Evolutionary conservation across 2,113 vertebrate species (phyloP).

Genomic region (Todiramphus saurophagus): DNA sequence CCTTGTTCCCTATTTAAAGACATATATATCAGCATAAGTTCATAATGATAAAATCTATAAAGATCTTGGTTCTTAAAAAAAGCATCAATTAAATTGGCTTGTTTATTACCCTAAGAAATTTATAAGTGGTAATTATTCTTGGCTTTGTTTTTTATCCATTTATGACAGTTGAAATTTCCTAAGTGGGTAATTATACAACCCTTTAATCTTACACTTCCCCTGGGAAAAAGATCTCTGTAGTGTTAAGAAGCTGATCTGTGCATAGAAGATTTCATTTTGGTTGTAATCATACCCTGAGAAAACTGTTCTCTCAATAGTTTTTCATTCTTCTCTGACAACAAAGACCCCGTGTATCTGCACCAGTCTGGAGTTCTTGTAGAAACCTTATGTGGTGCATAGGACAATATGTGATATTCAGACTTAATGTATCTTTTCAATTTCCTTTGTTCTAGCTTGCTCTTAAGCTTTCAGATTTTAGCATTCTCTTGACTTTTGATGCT

Average conservation of each 20-base stretch:
- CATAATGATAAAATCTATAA: neutral
- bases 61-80: neutral
- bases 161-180: conserved; percentile 13
- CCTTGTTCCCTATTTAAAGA: neutral
- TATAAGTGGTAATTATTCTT: conserved; percentile 35
- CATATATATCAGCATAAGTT: neutral
- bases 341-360: neutral
- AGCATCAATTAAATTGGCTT: conserved; percentile 12
- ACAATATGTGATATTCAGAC: neutral
- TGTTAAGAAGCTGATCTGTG: neutral
- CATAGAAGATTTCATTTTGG: neutral
- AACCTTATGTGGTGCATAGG: neutral
- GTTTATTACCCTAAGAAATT: conserved; percentile 24
- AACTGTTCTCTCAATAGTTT: neutral
- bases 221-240: neutral
- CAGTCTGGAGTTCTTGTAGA: neutral
- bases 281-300: neutral
- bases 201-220: conserved; percentile 22
- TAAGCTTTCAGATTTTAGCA: neutral
- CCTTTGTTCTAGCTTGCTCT: neutral
- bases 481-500: neutral
- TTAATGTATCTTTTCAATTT: neutral
- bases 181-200: conserved; percentile 19
- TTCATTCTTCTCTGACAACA: neutral
- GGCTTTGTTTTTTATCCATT: conserved; percentile 24